phyloP scores from a whole-genome alignment of 2,113 vertebrate species.

The Seriola quinqueradiata region DNA sequence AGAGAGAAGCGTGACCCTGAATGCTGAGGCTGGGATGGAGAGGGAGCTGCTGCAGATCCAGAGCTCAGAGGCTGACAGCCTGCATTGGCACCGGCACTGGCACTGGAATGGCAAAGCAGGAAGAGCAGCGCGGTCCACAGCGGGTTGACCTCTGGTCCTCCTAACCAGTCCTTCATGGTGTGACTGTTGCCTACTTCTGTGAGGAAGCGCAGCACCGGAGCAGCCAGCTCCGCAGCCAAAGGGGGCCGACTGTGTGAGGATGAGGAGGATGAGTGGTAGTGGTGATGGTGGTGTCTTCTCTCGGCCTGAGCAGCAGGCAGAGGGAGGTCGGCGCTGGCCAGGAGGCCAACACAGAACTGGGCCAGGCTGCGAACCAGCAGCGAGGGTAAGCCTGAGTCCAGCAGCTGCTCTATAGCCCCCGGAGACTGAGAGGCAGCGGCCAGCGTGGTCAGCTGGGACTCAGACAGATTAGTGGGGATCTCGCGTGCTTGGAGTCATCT shows the following conservation, averaged over 20 bases:
- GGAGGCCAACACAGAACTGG: conserved; percentile 92
- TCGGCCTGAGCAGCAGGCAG: conserved; percentile 85
- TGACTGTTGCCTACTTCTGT: conserved; percentile 98
- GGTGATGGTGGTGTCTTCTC: conserved; percentile 80
- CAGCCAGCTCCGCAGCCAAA: conserved; percentile 93
- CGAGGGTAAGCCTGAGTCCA: conserved; percentile 96
- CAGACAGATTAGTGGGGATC: conserved; percentile 90
- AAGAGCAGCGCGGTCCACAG: conserved; percentile 98
- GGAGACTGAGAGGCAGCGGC: conserved; percentile 96
- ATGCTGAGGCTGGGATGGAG: conserved; percentile 75
- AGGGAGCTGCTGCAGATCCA: conserved; percentile 53
- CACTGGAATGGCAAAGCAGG: conserved; percentile 96
- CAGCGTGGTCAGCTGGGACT: conserved; percentile 94
- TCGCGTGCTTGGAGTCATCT: conserved; percentile 96
- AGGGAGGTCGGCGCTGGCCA: conserved; percentile 89
- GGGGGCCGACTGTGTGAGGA: conserved; percentile 84
- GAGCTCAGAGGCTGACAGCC: conserved; percentile 51
- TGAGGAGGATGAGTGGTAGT: conserved; percentile 77
- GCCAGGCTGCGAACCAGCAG: conserved; percentile 94
- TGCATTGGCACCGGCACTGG: conserved; percentile 77
- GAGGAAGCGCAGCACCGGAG: conserved; percentile 95
- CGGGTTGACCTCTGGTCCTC: conserved; percentile 96
- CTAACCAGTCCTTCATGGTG: conserved; percentile 98
- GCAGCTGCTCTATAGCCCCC: conserved; percentile 94
- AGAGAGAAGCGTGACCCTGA: conserved; percentile 85